Evolutionary conservation across 2,113 vertebrate species (phyloP), one percentile per base, ranked within the genome.

Genomic region (Oncorhynchus tshawytscha): DNA sequence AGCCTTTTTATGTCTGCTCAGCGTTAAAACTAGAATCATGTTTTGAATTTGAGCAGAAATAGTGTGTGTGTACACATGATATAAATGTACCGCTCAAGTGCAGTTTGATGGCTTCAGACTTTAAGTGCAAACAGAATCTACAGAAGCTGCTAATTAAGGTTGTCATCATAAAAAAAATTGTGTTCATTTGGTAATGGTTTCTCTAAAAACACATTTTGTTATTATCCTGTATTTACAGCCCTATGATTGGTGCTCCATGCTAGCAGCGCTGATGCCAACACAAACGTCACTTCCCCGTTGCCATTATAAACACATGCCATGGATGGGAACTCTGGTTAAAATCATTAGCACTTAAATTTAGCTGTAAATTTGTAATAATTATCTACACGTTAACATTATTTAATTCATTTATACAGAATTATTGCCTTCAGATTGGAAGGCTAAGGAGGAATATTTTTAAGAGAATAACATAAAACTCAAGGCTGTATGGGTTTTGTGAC

Each of bases 91-190:
- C n/a, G 24, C 68, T 13, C 65, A 29, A 70, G 39, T 70, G 68
- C 9, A 22, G 68, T 22, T 24, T 5, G 68, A 70, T 70, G 45
- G 68, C 45, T 48, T 70, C 68, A 70, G 29, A 45, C n/a, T 70
- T 48, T 24, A 70, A 72, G 71, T 72, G 74, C 54, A 27, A 59
- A 60, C 49, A 34, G 66, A 70, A 69, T 24, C 74, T 75, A 70
- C 66, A 66, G 60, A 74, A 67, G 64, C 9, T 45, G 5, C 22
- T 31, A 27, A 54, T 18, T 29, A 39, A 73, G 62, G 13, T 65
- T 70, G 22, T 77, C 59, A 71, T 65, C 68, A 71, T 65, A 5
- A 69, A 70, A 68, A 60, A 59, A 72, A 49, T 69, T 59, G 25
- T 57, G 29, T 71, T 71, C 39, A 77, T 65, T 69, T 54, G 51